These are phyloP conservation scores for Myotis planiceps DNA, from an alignment of 2,797 vertebrate species.

Conservation along the genomic window DNA sequence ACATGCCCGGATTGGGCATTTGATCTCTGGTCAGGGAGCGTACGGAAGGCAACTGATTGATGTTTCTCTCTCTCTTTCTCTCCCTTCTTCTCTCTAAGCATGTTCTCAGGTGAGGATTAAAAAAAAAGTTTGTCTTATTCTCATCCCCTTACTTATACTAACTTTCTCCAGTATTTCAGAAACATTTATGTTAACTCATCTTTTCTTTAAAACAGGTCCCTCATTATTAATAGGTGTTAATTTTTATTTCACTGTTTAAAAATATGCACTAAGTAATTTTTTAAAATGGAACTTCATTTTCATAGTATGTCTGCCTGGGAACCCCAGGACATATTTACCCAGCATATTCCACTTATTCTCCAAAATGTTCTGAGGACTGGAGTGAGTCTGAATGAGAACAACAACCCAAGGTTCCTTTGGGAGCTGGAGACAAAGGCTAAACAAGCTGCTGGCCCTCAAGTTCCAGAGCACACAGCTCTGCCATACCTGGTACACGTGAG, in stretches of 20 bases:
- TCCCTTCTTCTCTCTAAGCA: not conserved
- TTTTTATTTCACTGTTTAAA: slow-evolving; percentile 55
- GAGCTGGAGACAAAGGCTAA: slow-evolving; percentile 12
- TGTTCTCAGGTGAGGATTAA: not conserved
- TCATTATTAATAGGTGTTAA: not conserved
- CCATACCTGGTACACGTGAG: slow-evolving; percentile 96
- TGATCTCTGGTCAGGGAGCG: not conserved
- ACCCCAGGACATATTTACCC: not conserved
- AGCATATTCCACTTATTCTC: slow-evolving; percentile 41
- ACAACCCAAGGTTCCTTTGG: not conserved
- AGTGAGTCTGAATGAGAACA: not conserved
- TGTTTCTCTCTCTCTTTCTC: not conserved
- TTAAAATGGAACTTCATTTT: slow-evolving; percentile 48
- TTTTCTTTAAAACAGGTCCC: slow-evolving; percentile 48
- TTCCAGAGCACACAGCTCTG: not conserved
- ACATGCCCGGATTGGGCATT: not conserved
- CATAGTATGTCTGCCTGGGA: slow-evolving; percentile 1
- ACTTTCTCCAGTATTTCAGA: slow-evolving; percentile 29
- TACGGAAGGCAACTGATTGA: not conserved
- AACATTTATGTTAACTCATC: slow-evolving; percentile 31
- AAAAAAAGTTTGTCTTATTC: not conserved
- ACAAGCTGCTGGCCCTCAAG: not conserved
- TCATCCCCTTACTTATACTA: not conserved
- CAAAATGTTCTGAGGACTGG: not conserved
- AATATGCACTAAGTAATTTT: slow-evolving; percentile 53